Conservation (phyloP, 2,888 invertebrate species). For the Masnerella sp. region DNA sequence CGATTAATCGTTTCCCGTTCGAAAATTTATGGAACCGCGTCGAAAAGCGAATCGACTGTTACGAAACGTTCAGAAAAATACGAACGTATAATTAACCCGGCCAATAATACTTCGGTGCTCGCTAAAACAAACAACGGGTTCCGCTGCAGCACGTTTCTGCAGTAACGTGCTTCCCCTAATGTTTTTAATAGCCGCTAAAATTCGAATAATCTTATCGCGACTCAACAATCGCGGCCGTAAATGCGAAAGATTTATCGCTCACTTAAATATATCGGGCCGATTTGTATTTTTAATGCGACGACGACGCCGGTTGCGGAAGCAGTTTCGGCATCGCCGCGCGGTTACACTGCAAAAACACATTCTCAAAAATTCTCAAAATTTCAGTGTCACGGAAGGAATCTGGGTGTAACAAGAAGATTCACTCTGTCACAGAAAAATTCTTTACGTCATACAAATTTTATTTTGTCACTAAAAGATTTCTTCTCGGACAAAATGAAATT, state of each 20-base stretch:
- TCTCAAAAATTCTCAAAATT: too few relatives aligned
- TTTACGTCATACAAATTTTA: too few relatives aligned
- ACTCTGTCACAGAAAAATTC: too few relatives aligned
- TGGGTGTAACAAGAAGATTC: too few relatives aligned
- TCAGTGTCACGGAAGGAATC: too few relatives aligned
- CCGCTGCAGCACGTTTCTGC: constrained; percentile 28
- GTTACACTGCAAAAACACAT: too few relatives aligned
- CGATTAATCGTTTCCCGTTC: too few relatives aligned
- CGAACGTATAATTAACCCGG: constrained; percentile 53
- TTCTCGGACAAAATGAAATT: too few relatives aligned
- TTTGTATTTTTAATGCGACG: constrained; percentile 23
- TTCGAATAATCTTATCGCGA: constrained; percentile 43
- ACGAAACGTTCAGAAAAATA: constrained; percentile 25
- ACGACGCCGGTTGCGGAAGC: too few relatives aligned
- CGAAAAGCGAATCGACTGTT: constrained; percentile 30
- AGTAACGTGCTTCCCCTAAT: constrained; percentile 38
- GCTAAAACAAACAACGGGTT: constrained; percentile 48
- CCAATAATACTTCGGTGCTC: constrained; percentile 45
- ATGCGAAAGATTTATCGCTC: constrained; percentile 38
- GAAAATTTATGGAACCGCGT: constrained; percentile 40
- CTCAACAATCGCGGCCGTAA: constrained; percentile 34
- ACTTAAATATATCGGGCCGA: constrained; percentile 33
- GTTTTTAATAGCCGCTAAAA: constrained; percentile 49
- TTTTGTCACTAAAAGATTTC: too few relatives aligned
- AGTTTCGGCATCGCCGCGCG: too few relatives aligned